Evolutionary conservation across 2,113 vertebrate genomes (phyloP).

Genomic region (Chlamydotis undulata): DNA sequence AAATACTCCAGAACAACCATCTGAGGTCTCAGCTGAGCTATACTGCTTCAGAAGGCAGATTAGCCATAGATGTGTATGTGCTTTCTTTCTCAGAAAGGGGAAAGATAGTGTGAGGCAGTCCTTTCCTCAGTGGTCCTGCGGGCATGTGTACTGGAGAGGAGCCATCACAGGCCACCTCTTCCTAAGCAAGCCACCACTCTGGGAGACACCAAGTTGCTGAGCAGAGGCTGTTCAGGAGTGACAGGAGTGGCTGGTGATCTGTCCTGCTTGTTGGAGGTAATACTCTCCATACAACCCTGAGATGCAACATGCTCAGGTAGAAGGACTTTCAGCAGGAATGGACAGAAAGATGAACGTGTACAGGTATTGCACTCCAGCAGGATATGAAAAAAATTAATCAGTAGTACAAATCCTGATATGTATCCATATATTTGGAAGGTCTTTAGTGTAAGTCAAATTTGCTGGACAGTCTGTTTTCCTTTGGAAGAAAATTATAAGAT

Average conservation of each 20-base stretch:
- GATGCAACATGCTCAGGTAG: background rate
- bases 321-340: background rate
- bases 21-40: background rate
- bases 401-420: background rate
- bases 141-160: background rate
- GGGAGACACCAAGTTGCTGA: background rate
- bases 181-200: background rate
- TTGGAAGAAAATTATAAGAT: background rate
- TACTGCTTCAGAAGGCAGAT: background rate
- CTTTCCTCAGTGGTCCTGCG: background rate
- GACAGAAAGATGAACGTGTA: background rate
- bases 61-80: background rate
- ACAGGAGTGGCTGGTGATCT: background rate
- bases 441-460: background rate
- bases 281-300: background rate
- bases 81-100: background rate
- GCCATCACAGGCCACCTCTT: background rate
- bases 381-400: background rate
- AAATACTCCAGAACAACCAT: background rate
- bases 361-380: background rate
- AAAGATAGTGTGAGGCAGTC: background rate
- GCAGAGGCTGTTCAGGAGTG: background rate
- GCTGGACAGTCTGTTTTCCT: background rate
- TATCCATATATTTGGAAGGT: background rate
- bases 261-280: background rate